phyloP scores from a whole-genome alignment of 1,140 invertebrate genomes.

The Trichomalopsis sarcophagae region DNA sequence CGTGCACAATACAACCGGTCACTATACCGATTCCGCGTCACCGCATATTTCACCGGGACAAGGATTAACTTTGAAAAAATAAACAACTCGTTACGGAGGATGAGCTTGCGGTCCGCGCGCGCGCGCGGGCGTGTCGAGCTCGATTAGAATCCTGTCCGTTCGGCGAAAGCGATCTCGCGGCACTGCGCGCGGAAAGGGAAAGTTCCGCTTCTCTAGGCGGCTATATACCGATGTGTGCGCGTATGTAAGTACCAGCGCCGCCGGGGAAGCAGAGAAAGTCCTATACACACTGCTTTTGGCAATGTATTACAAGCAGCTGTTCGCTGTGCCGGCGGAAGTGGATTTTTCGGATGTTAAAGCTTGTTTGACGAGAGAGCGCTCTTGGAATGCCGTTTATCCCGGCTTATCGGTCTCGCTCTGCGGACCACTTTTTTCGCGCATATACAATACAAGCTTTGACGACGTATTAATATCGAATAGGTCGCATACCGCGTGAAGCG shows the following conservation, averaged over 20 bases:
- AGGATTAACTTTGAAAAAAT: neutral
- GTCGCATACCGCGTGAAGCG: too few species aligned
- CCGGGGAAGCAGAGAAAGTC: neutral
- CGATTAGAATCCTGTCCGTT: neutral
- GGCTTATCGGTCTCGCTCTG: too few species aligned
- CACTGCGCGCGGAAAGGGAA: constrained; percentile 36
- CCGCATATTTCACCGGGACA: neutral
- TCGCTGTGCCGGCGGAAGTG: neutral
- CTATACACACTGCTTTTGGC: neutral
- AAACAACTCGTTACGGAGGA: constrained; percentile 28
- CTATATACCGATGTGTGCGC: neutral
- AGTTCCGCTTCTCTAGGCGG: constrained; percentile 30
- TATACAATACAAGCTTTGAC: too few species aligned
- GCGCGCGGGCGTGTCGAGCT: neutral
- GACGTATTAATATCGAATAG: too few species aligned
- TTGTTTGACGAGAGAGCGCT: neutral
- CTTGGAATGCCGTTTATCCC: neutral
- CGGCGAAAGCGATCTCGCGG: constrained; percentile 30
- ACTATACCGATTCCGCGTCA: too few species aligned
- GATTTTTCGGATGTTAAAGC: neutral
- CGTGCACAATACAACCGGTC: too few species aligned
- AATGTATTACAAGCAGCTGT: neutral
- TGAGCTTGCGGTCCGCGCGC: constrained; percentile 30
- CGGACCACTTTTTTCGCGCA: too few species aligned
- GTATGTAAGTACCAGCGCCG: neutral